Conservation (phyloP, 2,797 vertebrate genomes). For the Danio aesculapii region DNA sequence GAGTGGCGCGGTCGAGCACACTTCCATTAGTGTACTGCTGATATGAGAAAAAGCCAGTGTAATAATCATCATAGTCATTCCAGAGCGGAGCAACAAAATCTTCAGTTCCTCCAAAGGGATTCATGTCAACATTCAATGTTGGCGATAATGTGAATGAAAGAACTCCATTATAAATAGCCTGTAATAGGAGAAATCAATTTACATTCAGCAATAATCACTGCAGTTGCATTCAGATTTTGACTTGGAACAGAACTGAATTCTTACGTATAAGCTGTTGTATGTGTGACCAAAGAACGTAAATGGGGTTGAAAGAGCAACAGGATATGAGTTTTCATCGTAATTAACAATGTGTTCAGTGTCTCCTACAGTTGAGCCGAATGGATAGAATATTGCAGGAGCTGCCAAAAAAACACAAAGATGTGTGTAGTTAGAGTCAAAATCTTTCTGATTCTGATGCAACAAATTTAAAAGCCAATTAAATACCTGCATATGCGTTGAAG, state of each 20-base stretch:
- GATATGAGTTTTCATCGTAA: no score
- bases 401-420: neutral
- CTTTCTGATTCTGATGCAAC: no score
- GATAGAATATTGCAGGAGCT: neutral
- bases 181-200: neutral
- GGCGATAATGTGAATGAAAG: neutral
- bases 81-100: conserved; percentile 29
- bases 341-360: neutral
- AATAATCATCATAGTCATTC: neutral
- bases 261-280: neutral
- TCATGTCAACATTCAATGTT: neutral
- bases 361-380: neutral
- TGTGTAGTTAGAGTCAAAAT: no score
- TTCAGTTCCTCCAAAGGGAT: neutral
- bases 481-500: neutral
- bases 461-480: no score
- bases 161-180: conserved; percentile 25
- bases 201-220: neutral
- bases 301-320: neutral
- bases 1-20: neutral
- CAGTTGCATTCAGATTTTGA: neutral
- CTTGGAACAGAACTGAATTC: neutral
- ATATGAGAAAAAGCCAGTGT: neutral
- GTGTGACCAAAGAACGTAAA: neutral
- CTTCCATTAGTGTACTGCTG: conserved; percentile 2